phyloP scores from a whole-genome alignment of 1,140 invertebrate species.

The Bombus difficillimus region DNA sequence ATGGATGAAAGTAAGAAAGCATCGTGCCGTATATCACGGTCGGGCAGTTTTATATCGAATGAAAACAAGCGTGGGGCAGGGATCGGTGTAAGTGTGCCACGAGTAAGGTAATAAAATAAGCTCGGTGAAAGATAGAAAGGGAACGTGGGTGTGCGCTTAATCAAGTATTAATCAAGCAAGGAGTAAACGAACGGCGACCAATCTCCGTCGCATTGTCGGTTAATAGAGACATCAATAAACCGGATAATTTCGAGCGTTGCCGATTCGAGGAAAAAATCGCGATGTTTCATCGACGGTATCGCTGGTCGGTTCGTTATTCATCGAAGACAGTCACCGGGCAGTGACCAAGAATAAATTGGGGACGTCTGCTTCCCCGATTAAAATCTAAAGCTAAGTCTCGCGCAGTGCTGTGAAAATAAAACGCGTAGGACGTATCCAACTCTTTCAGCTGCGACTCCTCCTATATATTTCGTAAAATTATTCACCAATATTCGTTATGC shows the following conservation, averaged over 20 bases:
- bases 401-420: too few relatives aligned
- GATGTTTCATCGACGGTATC: background rate
- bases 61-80: background rate
- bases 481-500: background rate
- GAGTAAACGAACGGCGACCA: background rate
- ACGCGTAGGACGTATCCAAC: background rate
- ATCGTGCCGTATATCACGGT: background rate
- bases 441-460: too few relatives aligned
- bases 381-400: background rate
- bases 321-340: background rate
- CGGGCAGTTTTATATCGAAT: background rate
- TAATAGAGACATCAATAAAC: slow-evolving; percentile 39
- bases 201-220: slow-evolving; percentile 31
- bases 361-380: too few relatives aligned
- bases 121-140: background rate
- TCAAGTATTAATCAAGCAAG: slow-evolving; percentile 40
- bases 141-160: slow-evolving; percentile 42
- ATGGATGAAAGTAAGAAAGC: background rate
- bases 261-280: background rate
- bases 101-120: slow-evolving; percentile 28
- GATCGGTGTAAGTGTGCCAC: slow-evolving; percentile 25
- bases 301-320: background rate
- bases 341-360: background rate
- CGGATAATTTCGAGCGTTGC: slow-evolving; percentile 22
- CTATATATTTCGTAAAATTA: background rate